phyloP scores from a whole-genome alignment of 23 tunicate species.

The Halocynthia aurantium region DNA sequence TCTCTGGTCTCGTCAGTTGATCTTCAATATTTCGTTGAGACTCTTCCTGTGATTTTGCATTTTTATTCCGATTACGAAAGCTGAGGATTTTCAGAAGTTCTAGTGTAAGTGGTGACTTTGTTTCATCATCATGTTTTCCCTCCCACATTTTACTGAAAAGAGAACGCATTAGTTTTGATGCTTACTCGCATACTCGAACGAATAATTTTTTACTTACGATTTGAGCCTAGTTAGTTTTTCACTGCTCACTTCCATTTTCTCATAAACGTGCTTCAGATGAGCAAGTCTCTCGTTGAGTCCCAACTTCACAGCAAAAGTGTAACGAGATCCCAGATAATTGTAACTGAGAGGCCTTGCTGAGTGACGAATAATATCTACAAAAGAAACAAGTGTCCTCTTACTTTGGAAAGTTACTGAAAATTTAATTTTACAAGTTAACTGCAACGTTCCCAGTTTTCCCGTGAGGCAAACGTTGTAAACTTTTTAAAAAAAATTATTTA shows the following conservation, averaged over 20 bases:
- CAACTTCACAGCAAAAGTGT: slow-evolving; percentile 71
- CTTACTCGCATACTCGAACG: no score
- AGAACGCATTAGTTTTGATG: no score
- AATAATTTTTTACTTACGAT: not conserved
- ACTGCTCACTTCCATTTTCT: slow-evolving; percentile 21
- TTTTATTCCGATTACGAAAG: not conserved
- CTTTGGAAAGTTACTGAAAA: no score
- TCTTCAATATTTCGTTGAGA: no score
- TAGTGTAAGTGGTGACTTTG: not conserved
- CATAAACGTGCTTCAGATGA: slow-evolving; percentile 53
- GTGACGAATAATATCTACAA: slow-evolving; percentile 73
- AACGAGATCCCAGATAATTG: slow-evolving; percentile 50
- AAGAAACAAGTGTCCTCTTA: not conserved
- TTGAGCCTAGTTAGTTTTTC: not conserved
- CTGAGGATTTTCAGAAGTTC: not conserved
- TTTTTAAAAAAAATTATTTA: no score
- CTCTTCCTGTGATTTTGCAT: no score
- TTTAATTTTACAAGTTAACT: no score
- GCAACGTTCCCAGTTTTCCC: no score
- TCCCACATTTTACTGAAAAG: not conserved
- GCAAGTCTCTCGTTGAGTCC: slow-evolving; percentile 30
- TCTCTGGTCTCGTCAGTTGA: no score
- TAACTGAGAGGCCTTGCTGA: slow-evolving; percentile 81
- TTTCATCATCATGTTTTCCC: not conserved
- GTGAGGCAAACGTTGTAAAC: no score